Base-by-base conservation (phyloP, 2,113 vertebrate species). In the Bungarus multicinctus region DNA sequence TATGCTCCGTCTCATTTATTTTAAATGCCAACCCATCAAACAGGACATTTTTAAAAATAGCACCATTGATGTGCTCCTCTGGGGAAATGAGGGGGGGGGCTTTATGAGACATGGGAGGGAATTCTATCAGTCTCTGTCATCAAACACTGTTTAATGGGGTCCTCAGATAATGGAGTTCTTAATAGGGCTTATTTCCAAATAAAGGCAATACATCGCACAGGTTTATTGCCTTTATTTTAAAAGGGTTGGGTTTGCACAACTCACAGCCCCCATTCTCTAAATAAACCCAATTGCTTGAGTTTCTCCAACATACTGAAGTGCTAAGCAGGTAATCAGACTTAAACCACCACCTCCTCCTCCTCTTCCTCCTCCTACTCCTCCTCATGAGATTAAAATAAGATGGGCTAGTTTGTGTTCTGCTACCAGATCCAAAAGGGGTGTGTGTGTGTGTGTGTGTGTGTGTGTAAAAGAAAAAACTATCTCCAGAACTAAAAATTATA, bases 321-420 rank as follows among this genome's bases (percentile, higher is more conserved):
- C n/a, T 39, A 34, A 81, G 1, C n/a, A 18, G 6, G 0, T 2
- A 39, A 81, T 34, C n/a, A 81, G 69, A 22, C n/a, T 39, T 81
- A 22, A 81, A 8, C 3, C 34, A 39, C 34, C 2, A 3, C 3
- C 34, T 81, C 34, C 2, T 3, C 3, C 34, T 81, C 34, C 7
- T 7, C 2, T 0, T n/a, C n/a, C n/a, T n/a, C n/a, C n/a, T n/a
- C 3, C 34, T 81, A 18, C 2, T 3, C 3, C 34, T 81, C 34
- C 7, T 7, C 2, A 0, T 18, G 74, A 39, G 34, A 43, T 39
- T 43, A 43, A 81, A 81, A 81, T 39, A 81, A 39, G 34, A 22
- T 43, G 8, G 34, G 16, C 7, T 22, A 81, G 6, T 81, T 22
- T 81, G 74, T 81, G 18, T 43, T 81, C 74, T 43, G 34, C 74